phyloP scores from a whole-genome alignment of 2,113 vertebrate species.

The Heteronetta atricapilla region DNA sequence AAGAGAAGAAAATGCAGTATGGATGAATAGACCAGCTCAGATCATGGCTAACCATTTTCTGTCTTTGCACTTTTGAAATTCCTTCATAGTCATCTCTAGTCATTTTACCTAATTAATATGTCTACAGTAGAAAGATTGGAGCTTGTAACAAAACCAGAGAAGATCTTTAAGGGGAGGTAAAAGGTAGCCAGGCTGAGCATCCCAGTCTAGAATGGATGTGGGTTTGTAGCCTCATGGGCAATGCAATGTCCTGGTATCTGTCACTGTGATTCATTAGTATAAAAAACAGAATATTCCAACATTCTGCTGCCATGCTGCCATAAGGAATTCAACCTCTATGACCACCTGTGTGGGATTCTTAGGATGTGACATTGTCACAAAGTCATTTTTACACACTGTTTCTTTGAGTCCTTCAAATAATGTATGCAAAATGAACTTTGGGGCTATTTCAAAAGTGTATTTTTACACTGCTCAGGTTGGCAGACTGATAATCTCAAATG shows the following conservation, averaged over 20 bases:
- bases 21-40: not conserved
- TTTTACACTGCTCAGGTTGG: not conserved
- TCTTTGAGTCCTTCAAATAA: not conserved
- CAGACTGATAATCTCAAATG: not conserved
- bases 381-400: not conserved
- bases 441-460: accelerated
- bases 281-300: not conserved
- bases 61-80: not conserved
- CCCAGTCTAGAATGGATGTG: not conserved
- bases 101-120: not conserved
- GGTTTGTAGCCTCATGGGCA: not conserved
- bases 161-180: not conserved
- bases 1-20: not conserved
- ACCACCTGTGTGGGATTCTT: not conserved
- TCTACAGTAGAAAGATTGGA: not conserved
- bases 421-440: not conserved
- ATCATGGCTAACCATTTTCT: not conserved
- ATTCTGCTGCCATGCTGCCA: not conserved
- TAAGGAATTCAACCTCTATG: not conserved
- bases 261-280: not conserved
- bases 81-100: not conserved
- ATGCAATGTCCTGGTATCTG: not conserved
- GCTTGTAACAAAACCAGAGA: not conserved
- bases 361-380: not conserved
- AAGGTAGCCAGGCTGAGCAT: not conserved